Evolutionary conservation across 2,888 invertebrate species (phyloP).

Genomic region (Diploptera punctata): DNA sequence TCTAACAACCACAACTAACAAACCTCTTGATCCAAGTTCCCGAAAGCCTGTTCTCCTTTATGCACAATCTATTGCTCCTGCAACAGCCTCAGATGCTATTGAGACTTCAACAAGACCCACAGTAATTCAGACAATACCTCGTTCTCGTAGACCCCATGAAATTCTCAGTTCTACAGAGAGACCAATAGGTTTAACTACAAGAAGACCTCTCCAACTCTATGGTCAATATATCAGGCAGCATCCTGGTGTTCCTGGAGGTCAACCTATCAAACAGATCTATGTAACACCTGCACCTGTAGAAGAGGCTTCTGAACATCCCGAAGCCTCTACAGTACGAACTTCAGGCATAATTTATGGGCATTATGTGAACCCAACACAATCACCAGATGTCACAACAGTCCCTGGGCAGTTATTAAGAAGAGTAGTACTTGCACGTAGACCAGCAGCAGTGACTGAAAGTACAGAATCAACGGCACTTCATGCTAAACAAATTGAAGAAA

Average conservation of each 20-base stretch:
- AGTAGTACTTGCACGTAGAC: constrained; percentile 12
- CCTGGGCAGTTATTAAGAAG: constrained; percentile 3
- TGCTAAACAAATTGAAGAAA: neutral
- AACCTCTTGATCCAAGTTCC: constrained; percentile 32
- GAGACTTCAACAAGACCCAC: constrained; percentile 10
- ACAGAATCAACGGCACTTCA: neutral
- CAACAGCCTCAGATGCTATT: constrained; percentile 1
- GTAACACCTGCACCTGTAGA: constrained; percentile 9
- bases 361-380: neutral
- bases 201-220: constrained; percentile 8
- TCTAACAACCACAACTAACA: constrained; percentile 33
- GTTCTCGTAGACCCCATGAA: neutral
- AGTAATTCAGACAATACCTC: constrained; percentile 15
- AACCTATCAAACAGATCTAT: constrained; percentile 18
- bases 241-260: constrained; percentile 5
- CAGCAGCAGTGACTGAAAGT: neutral
- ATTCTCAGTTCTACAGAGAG: constrained; percentile 3
- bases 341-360: neutral
- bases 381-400: neutral
- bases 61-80: constrained; percentile 26
- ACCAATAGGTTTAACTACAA: constrained; percentile 1
- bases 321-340: neutral
- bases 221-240: constrained; percentile 31
- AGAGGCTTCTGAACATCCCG: neutral
- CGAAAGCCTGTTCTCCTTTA: constrained; percentile 32